Percentiles rank a stretch among this genome's conserved stretches.
Evolutionary conservation across 2,888 invertebrate genomes (phyloP).

Genomic region (Ceratothoa steindachneri): DNA sequence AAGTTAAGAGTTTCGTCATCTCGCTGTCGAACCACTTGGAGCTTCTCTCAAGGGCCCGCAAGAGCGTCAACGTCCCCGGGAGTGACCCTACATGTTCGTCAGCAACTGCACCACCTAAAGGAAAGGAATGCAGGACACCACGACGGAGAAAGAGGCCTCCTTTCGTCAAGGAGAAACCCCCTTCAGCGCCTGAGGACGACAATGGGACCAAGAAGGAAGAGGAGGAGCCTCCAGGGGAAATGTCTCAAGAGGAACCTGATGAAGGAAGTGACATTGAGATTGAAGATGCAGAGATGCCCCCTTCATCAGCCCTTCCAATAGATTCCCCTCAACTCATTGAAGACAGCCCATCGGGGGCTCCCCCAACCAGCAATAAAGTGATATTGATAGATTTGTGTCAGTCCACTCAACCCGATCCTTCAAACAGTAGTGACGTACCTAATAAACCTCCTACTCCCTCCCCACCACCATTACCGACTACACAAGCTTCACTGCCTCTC

Average conservation of each 20-base stretch:
- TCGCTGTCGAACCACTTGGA: neutral
- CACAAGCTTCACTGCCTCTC: neutral
- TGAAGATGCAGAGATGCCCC: neutral
- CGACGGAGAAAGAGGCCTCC: neutral
- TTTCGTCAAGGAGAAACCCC: conserved; percentile 13
- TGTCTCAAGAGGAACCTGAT: conserved; percentile 34
- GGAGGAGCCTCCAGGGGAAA: conserved; percentile 23
- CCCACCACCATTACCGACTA: no score
- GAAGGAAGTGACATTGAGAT: conserved; percentile 29
- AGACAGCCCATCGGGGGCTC: neutral
- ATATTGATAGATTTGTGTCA: no score
- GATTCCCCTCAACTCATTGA: neutral
- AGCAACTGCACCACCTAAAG: neutral
- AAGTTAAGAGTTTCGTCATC: neutral
- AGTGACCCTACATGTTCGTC: neutral
- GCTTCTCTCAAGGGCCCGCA: conserved; percentile 6
- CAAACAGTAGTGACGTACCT: neutral
- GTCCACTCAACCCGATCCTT: neutral
- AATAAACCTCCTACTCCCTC: neutral
- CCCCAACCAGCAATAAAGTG: neutral
- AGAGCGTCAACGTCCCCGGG: conserved; percentile 17
- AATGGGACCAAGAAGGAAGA: neutral
- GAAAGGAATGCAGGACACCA: neutral
- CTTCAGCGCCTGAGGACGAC: neutral
- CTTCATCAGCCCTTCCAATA: neutral